Evolutionary conservation across 2,113 vertebrate species (phyloP).

Genomic region (Lophius piscatorius): DNA sequence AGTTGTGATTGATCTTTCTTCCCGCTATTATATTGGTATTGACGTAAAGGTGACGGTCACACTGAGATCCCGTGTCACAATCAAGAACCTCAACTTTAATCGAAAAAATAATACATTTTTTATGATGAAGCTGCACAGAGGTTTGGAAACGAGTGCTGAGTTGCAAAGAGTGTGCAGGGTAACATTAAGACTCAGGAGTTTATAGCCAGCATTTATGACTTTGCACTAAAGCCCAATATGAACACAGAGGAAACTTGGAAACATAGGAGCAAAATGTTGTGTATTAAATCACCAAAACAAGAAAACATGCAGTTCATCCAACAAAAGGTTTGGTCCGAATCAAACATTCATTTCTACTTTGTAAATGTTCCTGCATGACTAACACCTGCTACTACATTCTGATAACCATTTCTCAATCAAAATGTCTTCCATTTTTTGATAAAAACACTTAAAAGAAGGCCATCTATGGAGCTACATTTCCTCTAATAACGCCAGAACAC

Average conservation of each 20-base stretch:
- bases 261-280: conserved; percentile 37
- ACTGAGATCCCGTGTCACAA: conserved; percentile 55
- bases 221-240: conserved; percentile 33
- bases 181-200: conserved; percentile 45
- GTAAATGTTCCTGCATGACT: background rate
- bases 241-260: conserved; percentile 26
- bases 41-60: conserved; percentile 61
- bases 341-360: conserved; percentile 2
- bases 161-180: conserved; percentile 39
- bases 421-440: no score
- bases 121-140: conserved; percentile 48
- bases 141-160: conserved; percentile 34
- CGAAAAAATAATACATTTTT: conserved; percentile 63
- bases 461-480: no score
- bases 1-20: conserved; percentile 73
- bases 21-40: conserved; percentile 73
- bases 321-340: background rate
- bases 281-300: conserved; percentile 20
- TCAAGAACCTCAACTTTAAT: conserved; percentile 61
- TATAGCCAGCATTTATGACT: conserved; percentile 46
- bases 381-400: background rate
- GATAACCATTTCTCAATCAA: no score
- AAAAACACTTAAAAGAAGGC: no score
- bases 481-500: no score
- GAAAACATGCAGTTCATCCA: conserved; percentile 16